Conservation (phyloP, 2,113 vertebrate species). For the Ailurus styani region DNA sequence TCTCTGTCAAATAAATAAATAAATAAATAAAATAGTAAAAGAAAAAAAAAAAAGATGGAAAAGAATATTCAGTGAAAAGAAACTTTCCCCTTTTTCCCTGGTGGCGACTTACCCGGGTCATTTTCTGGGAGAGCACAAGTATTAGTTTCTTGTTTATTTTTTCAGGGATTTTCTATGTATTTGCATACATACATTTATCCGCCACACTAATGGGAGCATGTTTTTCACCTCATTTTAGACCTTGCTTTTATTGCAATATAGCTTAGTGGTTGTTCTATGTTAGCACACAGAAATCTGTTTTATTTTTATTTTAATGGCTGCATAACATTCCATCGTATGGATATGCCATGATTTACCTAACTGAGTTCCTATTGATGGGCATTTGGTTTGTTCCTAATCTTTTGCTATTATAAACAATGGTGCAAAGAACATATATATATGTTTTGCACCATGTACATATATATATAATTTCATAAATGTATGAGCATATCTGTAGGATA, state of each 20-base stretch:
- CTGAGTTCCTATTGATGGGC: not conserved
- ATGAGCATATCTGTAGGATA: not conserved
- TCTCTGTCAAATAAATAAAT: no score
- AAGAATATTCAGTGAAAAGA: not conserved
- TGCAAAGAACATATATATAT: not conserved
- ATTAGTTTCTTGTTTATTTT: not conserved
- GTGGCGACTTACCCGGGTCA: not conserved
- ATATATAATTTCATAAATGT: not conserved
- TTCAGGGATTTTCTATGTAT: not conserved
- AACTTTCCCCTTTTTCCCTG: not conserved
- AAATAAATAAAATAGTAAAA: no score
- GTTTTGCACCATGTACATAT: no score
- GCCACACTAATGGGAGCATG: not conserved
- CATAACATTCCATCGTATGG: not conserved
- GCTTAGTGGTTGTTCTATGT: not conserved
- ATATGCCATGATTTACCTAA: not conserved
- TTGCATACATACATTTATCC: not conserved
- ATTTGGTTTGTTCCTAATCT: not conserved
- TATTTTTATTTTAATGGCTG: not conserved
- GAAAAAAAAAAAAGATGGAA: not conserved
- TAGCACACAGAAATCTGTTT: not conserved
- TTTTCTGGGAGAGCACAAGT: not conserved
- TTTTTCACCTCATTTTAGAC: not conserved
- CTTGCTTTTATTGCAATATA: not conserved
- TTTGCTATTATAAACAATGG: not conserved